A percentile compares a stretch with the other conserved stretches of the same genome.
Conservation (phyloP, 2,113 vertebrate genomes). For the Hypanus sabinus region DNA sequence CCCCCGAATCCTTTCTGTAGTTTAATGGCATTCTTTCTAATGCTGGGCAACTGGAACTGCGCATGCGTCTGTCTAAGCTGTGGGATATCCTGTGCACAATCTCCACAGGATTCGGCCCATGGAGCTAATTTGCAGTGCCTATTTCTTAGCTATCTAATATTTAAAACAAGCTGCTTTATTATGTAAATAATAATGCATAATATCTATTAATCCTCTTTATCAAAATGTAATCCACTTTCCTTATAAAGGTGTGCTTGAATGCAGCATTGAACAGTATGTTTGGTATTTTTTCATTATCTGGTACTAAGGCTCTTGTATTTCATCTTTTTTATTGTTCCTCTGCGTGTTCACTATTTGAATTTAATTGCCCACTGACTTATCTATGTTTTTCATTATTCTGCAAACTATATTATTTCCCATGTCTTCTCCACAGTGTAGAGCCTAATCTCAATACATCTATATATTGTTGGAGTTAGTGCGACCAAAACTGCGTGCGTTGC, state of each 20-base stretch:
- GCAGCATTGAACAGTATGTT: neutral
- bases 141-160: neutral
- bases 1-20: too few relatives aligned
- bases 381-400: slow-evolving; percentile 2
- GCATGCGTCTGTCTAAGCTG: neutral
- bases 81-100: neutral
- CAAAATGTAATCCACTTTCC: neutral
- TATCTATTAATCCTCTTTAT: neutral
- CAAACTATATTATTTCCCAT: neutral
- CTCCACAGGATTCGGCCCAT: neutral
- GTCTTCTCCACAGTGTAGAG: neutral
- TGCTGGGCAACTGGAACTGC: too few relatives aligned
- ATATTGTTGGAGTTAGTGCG: neutral
- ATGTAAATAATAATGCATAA: neutral
- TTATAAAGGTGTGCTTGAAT: neutral
- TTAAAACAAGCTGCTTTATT: neutral
- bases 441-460: neutral
- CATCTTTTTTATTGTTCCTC: neutral
- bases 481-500: neutral
- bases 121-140: neutral
- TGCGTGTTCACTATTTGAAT: neutral
- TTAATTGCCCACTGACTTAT: neutral
- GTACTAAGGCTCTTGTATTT: neutral
- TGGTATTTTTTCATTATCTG: neutral
- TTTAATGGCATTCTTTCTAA: too few relatives aligned